Conservation (phyloP, 2,113 vertebrate species). For the Nicator chloris region DNA sequence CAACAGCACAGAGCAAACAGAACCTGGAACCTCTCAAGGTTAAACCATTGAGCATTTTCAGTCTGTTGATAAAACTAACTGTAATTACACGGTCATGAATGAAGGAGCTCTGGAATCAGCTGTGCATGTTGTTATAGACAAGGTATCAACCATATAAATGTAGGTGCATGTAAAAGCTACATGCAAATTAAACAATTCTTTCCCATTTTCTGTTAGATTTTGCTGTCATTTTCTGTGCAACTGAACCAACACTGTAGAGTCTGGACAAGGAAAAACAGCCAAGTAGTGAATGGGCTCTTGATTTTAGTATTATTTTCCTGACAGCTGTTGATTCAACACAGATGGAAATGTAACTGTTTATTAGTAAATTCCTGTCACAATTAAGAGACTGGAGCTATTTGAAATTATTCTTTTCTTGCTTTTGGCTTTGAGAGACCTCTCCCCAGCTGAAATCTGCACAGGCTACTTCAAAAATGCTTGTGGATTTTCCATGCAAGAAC, state of each 20-base stretch:
- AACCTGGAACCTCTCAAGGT: neutral
- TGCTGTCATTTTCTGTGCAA: neutral
- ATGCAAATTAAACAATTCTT: neutral
- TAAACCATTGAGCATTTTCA: neutral
- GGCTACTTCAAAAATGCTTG: neutral
- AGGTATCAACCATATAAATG: neutral
- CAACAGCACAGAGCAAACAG: neutral
- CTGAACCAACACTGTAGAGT: neutral
- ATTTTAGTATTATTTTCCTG: neutral
- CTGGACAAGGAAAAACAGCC: neutral
- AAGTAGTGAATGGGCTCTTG: neutral
- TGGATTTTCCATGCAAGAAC: neutral
- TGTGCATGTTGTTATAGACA: neutral
- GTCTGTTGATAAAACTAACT: neutral
- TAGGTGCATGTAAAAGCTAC: neutral
- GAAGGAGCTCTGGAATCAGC: neutral
- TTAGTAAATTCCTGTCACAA: neutral
- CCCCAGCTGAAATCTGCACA: neutral
- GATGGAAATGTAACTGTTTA: neutral
- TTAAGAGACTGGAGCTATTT: neutral
- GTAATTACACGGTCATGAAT: neutral
- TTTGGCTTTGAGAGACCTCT: neutral
- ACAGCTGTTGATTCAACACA: neutral
- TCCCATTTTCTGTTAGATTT: neutral
- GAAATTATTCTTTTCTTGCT: neutral